These are phyloP conservation scores for Oryzias celebensis DNA, from an alignment of 2,113 vertebrate species.

Conservation along the genomic window DNA sequence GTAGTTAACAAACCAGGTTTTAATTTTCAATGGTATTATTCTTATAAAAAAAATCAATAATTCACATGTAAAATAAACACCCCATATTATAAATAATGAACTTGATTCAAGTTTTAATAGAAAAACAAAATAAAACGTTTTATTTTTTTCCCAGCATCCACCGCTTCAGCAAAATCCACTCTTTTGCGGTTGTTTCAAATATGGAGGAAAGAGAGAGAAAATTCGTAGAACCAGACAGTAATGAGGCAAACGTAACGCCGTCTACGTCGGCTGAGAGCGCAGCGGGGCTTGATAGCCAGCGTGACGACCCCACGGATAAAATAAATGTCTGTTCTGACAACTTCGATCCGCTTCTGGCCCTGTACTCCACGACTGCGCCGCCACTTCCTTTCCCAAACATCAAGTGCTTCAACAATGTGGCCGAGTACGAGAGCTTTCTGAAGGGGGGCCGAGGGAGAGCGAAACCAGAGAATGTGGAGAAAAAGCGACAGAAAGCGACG, in stretches of 20 bases:
- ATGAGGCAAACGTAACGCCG: neutral
- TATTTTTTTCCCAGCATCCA: slow-evolving; percentile 58
- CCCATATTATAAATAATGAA: no score
- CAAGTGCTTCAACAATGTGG: slow-evolving; percentile 90
- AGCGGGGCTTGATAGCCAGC: no score
- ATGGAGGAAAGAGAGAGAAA: slow-evolving; percentile 78
- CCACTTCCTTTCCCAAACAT: slow-evolving; percentile 84
- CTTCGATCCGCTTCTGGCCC: slow-evolving; percentile 87
- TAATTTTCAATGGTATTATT: neutral
- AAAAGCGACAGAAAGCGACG: slow-evolving; percentile 62
- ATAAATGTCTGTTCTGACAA: slow-evolving; percentile 84
- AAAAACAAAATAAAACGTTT: no score
- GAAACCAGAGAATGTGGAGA: slow-evolving; percentile 80
- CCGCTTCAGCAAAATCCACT: slow-evolving; percentile 1
- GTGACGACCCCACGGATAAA: slow-evolving; percentile 33
- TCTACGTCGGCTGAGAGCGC: neutral
- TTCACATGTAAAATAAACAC: no score
- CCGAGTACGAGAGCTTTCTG: slow-evolving; percentile 88
- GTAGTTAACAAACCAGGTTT: neutral
- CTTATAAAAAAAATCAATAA: neutral
- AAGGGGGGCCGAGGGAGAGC: slow-evolving; percentile 79
- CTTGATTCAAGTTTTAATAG: no score
- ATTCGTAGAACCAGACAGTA: neutral
- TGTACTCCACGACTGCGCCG: slow-evolving; percentile 81
- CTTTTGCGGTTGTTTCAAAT: slow-evolving; percentile 75